phyloP scores from a whole-genome alignment of 2,113 vertebrate genomes.

The Heterotilapia buettikoferi region DNA sequence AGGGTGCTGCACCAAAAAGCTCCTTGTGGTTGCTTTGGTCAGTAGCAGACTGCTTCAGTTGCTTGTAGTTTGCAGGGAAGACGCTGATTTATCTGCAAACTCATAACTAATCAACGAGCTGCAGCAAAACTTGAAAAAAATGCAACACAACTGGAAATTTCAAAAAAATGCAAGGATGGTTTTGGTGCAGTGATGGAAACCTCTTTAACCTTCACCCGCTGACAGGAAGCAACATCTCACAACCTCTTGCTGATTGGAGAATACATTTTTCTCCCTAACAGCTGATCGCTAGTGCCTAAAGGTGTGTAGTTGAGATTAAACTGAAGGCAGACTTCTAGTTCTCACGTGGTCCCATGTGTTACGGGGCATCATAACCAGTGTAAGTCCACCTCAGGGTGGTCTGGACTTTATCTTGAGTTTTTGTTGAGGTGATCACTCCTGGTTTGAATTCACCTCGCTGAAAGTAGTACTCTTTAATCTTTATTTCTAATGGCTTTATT shows the following conservation, averaged over 20 bases:
- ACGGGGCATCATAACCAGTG: rapidly evolving
- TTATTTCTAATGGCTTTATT: background rate
- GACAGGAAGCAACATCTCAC: background rate
- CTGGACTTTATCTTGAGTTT: background rate
- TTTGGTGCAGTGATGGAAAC: background rate
- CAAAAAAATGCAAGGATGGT: background rate
- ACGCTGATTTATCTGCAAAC: background rate
- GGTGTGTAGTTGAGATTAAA: background rate
- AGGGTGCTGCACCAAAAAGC: background rate
- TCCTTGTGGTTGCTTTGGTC: background rate
- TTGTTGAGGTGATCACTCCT: background rate
- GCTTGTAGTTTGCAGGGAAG: background rate
- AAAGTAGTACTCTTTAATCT: background rate
- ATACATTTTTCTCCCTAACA: background rate
- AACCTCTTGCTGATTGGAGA: background rate
- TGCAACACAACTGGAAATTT: background rate
- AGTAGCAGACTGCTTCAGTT: background rate
- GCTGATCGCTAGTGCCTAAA: background rate
- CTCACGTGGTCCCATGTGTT: background rate
- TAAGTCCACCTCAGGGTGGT: background rate
- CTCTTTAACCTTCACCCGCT: background rate
- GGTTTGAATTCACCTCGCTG: background rate
- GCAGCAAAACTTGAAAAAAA: background rate
- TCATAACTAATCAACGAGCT: background rate
- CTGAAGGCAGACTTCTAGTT: background rate